Evolutionary conservation across 2,888 invertebrate species (phyloP).

Genomic region (Nomada flava): DNA sequence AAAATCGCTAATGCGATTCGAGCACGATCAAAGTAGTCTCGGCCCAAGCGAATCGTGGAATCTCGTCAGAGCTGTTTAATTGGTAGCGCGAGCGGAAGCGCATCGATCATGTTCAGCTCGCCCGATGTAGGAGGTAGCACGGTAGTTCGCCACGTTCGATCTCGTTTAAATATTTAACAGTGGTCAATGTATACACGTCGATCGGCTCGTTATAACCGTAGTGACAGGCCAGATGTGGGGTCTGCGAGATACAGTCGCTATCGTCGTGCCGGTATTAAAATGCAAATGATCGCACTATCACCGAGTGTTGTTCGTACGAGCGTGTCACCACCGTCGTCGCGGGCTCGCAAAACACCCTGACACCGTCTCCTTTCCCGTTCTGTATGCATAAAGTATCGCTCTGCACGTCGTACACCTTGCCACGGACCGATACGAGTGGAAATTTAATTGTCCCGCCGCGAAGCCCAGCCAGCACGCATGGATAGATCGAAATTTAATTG

Average conservation of each 20-base stretch:
- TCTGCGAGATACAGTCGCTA: conserved; percentile 37
- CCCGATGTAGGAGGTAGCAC: conserved; percentile 36
- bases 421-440: conserved; percentile 10
- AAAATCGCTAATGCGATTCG: no score
- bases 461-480: neutral
- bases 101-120: conserved; percentile 25
- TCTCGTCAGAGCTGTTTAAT: conserved; percentile 30
- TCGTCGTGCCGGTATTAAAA: conserved; percentile 48
- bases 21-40: no score
- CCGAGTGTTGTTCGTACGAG: conserved; percentile 32
- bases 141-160: conserved; percentile 39
- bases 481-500: conserved; percentile 44
- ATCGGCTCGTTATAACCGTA: conserved; percentile 65
- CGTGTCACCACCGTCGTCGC: conserved; percentile 19
- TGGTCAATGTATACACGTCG: conserved; percentile 44
- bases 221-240: conserved; percentile 52
- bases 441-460: conserved; percentile 35
- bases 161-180: conserved; percentile 67
- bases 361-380: conserved; percentile 31
- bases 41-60: neutral
- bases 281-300: conserved; percentile 57
- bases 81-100: conserved; percentile 12
- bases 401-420: neutral
- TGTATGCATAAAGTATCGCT: conserved; percentile 52
- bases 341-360: conserved; percentile 34